A percentile compares a stretch with the other conserved stretches of the same genome.
These are phyloP conservation scores for Chymomyza caudatula DNA, from an alignment of 2,888 invertebrate genomes.

Conservation along the genomic window DNA sequence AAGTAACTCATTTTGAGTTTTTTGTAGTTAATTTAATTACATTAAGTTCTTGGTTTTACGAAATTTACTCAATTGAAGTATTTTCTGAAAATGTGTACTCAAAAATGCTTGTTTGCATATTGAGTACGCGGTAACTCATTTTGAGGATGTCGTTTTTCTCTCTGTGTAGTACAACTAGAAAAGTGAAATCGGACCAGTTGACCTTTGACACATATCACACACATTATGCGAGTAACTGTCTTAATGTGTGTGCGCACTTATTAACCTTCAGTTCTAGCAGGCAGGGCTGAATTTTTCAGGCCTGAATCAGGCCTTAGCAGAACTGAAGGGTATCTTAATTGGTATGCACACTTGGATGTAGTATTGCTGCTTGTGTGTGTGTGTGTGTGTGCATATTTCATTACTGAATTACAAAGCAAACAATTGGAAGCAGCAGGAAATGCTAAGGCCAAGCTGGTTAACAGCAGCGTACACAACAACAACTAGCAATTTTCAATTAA, in stretches of 20 bases:
- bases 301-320: no score
- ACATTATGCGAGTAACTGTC: not conserved
- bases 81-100: no score
- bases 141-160: no score
- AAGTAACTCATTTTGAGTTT: no score
- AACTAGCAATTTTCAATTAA: conserved; percentile 62
- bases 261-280: no score
- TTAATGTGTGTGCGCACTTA: not conserved
- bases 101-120: no score
- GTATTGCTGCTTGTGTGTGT: not conserved
- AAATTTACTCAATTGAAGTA: no score
- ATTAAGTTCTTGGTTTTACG: no score
- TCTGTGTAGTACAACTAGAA: no score
- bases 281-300: no score
- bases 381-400: conserved; percentile 46
- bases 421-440: conserved; percentile 25
- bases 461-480: conserved; percentile 7
- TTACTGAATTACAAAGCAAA: conserved; percentile 65
- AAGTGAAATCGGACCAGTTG: conserved; percentile 15
- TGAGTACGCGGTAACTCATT: no score
- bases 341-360: conserved; percentile 19
- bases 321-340: conserved; percentile 50
- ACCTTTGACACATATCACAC: conserved; percentile 16
- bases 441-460: conserved; percentile 13
- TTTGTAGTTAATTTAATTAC: no score